Conservation (phyloP, 1,140 invertebrate species). For the Trinorchestia longiramus region DNA sequence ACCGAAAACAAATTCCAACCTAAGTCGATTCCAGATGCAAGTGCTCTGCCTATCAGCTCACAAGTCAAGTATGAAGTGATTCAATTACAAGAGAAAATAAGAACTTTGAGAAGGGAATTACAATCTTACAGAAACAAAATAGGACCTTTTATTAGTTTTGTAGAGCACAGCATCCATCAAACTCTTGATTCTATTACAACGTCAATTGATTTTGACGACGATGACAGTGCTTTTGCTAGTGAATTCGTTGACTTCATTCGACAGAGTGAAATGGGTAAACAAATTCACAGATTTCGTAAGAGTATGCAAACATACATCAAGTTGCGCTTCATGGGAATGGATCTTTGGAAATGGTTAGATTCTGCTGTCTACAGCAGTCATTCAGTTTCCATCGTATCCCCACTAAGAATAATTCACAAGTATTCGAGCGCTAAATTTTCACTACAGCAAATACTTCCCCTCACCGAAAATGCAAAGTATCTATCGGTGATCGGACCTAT, state of each 20-base stretch:
- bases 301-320: neutral
- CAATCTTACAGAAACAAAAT: constrained; percentile 26
- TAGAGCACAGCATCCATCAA: constrained; percentile 43
- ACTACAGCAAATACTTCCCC: neutral
- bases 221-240: neutral
- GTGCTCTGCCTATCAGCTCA: neutral
- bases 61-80: neutral
- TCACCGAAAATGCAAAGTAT: constrained; percentile 19
- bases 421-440: constrained; percentile 42
- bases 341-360: constrained; percentile 20
- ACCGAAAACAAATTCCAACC: neutral
- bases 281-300: neutral
- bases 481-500: neutral
- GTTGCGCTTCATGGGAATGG: neutral
- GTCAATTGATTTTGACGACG: neutral
- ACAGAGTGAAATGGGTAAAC: constrained; percentile 29
- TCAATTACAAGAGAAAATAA: neutral
- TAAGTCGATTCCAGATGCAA: neutral
- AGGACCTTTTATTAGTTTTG: constrained; percentile 38
- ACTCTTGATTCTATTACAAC: constrained; percentile 2
- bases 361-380: neutral
- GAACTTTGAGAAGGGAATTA: neutral
- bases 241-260: constrained; percentile 19
- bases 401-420: constrained; percentile 22
- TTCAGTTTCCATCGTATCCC: neutral